Evolutionary conservation across 2,113 vertebrate genomes (phyloP).

Genomic region (Struthio camelus): DNA sequence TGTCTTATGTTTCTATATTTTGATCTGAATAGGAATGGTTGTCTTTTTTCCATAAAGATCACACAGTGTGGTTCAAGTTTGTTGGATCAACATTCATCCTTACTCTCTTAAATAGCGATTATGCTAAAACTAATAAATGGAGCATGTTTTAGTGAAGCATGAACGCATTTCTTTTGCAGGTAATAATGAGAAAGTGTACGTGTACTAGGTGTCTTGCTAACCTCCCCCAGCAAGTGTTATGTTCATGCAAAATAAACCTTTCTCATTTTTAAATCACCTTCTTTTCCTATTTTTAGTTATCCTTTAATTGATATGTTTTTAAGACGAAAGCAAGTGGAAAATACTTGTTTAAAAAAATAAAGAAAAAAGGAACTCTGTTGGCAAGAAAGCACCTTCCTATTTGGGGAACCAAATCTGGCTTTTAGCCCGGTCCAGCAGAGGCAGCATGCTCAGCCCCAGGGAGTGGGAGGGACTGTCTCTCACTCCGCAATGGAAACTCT

Average conservation of each 20-base stretch:
- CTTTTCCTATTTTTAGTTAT: not conserved
- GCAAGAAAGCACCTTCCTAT: slow-evolving; percentile 61
- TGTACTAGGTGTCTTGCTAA: not conserved
- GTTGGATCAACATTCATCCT: not conserved
- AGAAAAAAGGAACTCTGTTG: not conserved
- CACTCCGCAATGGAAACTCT: not conserved
- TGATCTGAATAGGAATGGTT: not conserved
- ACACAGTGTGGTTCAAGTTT: not conserved
- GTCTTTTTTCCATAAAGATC: not conserved
- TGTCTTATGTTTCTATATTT: not conserved
- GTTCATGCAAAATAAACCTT: not conserved
- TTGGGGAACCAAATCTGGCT: slow-evolving; percentile 59
- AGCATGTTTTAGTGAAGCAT: not conserved
- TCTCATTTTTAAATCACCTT: not conserved
- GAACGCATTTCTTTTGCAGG: not conserved
- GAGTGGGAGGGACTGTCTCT: slow-evolving; percentile 45
- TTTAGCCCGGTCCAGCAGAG: slow-evolving; percentile 39
- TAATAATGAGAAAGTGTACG: not conserved
- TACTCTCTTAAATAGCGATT: not conserved
- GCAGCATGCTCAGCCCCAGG: slow-evolving; percentile 23
- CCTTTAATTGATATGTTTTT: not conserved
- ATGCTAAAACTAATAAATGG: not conserved
- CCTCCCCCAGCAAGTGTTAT: not conserved
- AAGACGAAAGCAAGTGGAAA: slow-evolving; percentile 32
- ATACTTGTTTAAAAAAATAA: not conserved